These are phyloP conservation scores for Porites divaricata DNA, from an alignment of 92 coral and sea anemone species.

Conservation along the genomic window DNA sequence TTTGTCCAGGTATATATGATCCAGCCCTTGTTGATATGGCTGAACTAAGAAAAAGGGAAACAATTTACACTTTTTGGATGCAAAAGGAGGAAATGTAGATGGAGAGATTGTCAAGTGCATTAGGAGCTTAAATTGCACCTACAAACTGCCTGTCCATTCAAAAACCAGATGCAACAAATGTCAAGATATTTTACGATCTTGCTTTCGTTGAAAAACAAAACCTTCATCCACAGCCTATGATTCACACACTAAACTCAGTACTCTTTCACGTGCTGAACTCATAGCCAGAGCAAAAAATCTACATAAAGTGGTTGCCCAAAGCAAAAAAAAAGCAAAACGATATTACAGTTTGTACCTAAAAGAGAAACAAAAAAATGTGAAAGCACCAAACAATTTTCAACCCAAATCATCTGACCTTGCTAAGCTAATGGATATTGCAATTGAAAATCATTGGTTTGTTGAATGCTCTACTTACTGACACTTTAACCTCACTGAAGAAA, in stretches of 20 bases:
- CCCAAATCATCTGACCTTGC: conserved; percentile 42
- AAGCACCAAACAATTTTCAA: conserved; percentile 10
- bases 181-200: conserved; percentile 15
- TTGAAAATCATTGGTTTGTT: conserved; percentile 45
- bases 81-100: conserved; percentile 12
- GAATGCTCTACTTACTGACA: conserved; percentile 15
- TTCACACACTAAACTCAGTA: conserved; percentile 24
- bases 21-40: conserved; percentile 21
- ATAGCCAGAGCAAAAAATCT: conserved; percentile 34
- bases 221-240: conserved; percentile 11
- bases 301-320: conserved; percentile 8
- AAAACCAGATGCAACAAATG: conserved; percentile 22
- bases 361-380: conserved; percentile 30
- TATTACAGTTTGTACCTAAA: conserved; percentile 24
- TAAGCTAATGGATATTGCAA: conserved; percentile 34
- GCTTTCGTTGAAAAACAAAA: conserved; percentile 5
- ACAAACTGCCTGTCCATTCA: conserved; percentile 4
- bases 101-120: conserved; percentile 25
- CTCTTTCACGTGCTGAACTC: conserved; percentile 43
- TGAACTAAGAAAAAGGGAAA: conserved; percentile 40
- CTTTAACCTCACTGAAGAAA: neutral
- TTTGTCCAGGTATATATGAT: conserved; percentile 40
- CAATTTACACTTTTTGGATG: conserved; percentile 12
- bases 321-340: conserved; percentile 6
- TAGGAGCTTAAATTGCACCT: conserved; percentile 20